phyloP scores from a whole-genome alignment of 2,888 invertebrate species.

The Lithophane semibrunnea region DNA sequence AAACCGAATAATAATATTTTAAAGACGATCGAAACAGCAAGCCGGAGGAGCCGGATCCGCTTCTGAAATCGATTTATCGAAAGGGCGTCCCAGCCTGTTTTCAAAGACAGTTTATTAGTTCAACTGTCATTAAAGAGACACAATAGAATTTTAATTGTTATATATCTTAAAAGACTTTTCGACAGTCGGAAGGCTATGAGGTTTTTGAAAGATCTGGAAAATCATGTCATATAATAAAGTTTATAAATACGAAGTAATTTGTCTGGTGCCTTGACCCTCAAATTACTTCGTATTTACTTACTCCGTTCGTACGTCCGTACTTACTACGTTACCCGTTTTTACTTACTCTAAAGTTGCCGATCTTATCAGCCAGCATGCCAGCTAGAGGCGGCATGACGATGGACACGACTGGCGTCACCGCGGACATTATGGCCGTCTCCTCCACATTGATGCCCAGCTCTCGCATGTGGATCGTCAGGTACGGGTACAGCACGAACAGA shows the following conservation, averaged over 20 bases:
- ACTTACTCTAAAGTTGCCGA: conserved; percentile 94
- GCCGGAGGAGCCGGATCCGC: too few species aligned
- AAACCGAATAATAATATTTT: too few species aligned
- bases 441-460: conserved; percentile 94
- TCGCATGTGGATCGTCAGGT: conserved; percentile 95
- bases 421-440: conserved; percentile 95
- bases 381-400: conserved; percentile 95
- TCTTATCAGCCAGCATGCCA: conserved; percentile 94
- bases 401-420: conserved; percentile 93
- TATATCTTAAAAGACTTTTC: too few species aligned
- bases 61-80: too few species aligned
- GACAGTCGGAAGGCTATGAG: too few species aligned
- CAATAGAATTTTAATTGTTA: too few species aligned
- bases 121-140: too few species aligned
- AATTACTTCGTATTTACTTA: too few species aligned
- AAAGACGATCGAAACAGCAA: too few species aligned
- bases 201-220: not conserved
- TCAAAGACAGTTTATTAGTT: not conserved
- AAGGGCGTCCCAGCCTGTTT: not conserved
- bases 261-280: too few species aligned
- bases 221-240: not conserved
- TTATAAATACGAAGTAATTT: not conserved
- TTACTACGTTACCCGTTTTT: too few species aligned
- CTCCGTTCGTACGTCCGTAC: too few species aligned
- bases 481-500: conserved; percentile 94